These are phyloP conservation scores for Luscinia luscinia DNA, from an alignment of 2,797 vertebrate genomes.

Conservation along the genomic window DNA sequence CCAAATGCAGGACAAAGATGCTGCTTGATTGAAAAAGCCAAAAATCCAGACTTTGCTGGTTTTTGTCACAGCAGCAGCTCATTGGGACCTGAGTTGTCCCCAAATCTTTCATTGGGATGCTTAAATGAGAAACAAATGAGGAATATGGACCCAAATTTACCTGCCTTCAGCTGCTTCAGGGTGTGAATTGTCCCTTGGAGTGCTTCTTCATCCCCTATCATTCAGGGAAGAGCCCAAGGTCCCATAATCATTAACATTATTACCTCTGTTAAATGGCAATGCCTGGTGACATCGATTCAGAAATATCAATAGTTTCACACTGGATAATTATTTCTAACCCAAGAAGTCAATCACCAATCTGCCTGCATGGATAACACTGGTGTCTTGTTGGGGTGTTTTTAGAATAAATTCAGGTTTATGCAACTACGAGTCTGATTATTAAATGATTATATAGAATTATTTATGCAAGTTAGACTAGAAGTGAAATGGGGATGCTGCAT, in stretches of 20 bases:
- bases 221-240: background rate
- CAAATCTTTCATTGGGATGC: background rate
- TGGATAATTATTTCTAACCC: background rate
- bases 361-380: background rate
- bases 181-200: background rate
- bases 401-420: background rate
- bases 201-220: background rate
- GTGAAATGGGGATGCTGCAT: background rate
- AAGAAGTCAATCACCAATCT: background rate
- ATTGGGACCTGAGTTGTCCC: background rate
- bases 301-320: background rate
- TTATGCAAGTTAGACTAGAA: background rate
- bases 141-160: background rate
- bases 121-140: background rate
- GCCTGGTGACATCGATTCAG: background rate
- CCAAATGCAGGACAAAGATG: background rate
- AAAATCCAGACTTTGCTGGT: background rate
- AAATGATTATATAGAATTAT: background rate
- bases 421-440: background rate
- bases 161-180: background rate
- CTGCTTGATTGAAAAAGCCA: background rate
- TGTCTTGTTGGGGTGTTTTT: background rate
- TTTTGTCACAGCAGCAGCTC: background rate
- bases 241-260: background rate
- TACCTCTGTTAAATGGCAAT: background rate